A percentile compares a stretch with the other conserved stretches of the same genome.
Evolutionary conservation across 1,140 invertebrate genomes (phyloP).

Genomic region (Ips typographus): DNA sequence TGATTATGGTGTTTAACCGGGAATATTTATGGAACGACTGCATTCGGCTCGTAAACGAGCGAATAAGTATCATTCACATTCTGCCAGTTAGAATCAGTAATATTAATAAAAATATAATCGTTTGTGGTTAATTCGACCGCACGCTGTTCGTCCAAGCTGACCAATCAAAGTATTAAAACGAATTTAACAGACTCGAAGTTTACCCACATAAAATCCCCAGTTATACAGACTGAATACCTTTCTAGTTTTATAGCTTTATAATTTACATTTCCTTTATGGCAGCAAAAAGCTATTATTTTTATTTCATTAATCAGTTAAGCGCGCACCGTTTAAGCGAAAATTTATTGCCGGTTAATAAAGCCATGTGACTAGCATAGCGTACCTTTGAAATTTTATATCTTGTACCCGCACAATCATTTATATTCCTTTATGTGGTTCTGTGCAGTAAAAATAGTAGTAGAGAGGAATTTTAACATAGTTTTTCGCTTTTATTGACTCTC

Average conservation of each 20-base stretch:
- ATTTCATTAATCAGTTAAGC: conserved; percentile 26
- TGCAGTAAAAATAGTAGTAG: conserved; percentile 14
- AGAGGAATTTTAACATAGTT: too few species aligned
- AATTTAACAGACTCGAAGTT: background rate
- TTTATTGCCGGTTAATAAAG: conserved; percentile 26
- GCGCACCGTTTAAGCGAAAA: conserved; percentile 27
- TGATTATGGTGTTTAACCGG: conserved; percentile 4
- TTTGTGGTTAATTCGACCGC: background rate
- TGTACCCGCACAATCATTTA: conserved; percentile 21
- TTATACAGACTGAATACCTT: background rate
- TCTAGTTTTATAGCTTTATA: conserved; percentile 22
- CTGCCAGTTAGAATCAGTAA: too few species aligned
- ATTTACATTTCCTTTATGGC: conserved; percentile 21
- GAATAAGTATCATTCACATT: too few species aligned
- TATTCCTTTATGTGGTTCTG: conserved; percentile 22
- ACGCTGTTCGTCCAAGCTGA: background rate
- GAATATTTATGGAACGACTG: conserved; percentile 5
- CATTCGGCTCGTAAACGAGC: conserved; percentile 2
- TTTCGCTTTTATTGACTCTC: too few species aligned
- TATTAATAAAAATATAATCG: too few species aligned
- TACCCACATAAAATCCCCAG: background rate
- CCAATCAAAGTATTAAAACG: conserved; percentile 1
- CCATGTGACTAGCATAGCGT: conserved; percentile 27
- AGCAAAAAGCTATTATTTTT: conserved; percentile 18
- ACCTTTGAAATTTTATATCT: conserved; percentile 28